Conservation (phyloP, 2,113 vertebrate species). For the Atrichornis clamosus region DNA sequence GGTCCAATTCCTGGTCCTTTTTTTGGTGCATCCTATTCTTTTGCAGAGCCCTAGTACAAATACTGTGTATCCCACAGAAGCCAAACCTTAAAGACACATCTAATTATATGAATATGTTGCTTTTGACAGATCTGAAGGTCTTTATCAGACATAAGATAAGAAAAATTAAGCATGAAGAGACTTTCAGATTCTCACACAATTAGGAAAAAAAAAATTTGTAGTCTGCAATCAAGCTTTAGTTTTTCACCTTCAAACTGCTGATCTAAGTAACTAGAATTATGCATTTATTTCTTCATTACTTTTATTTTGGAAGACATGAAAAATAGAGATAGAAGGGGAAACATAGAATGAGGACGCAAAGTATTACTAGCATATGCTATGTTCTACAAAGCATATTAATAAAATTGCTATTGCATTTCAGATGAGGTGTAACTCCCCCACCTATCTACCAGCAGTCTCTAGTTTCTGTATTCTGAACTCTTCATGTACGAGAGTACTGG, state of each 20-base stretch:
- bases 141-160: not conserved
- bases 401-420: not conserved
- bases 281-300: not conserved
- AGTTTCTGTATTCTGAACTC: not conserved
- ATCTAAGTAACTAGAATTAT: not conserved
- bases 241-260: not conserved
- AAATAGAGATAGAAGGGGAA: not conserved
- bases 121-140: not conserved
- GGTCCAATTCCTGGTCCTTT: fast-evolving
- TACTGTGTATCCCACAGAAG: not conserved
- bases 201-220: not conserved
- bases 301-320: not conserved
- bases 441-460: not conserved
- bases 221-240: not conserved
- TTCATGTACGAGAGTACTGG: not conserved
- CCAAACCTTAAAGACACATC: not conserved
- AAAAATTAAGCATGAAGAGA: not conserved
- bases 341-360: not conserved
- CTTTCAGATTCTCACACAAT: not conserved
- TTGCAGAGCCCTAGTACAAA: not conserved
- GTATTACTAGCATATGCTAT: not conserved
- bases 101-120: not conserved
- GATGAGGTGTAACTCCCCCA: not conserved
- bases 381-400: not conserved
- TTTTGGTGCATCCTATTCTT: not conserved